Evolutionary conservation across 2,113 vertebrate genomes (phyloP), one percentile per base, ranked within the genome.

Genomic region (Erythrocercus mccallii): DNA sequence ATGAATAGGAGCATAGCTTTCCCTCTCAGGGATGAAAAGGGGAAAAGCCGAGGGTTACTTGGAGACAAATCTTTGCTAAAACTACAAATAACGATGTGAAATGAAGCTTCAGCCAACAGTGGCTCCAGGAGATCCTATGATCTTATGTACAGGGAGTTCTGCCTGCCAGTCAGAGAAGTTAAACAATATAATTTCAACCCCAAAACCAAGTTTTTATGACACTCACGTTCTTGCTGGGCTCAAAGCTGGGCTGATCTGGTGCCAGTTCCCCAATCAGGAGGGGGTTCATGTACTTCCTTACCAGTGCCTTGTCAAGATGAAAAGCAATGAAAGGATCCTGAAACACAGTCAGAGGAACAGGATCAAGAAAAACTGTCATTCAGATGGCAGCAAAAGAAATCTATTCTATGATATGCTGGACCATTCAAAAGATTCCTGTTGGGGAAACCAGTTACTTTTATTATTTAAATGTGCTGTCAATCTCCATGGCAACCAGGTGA

Each of bases 251-350:
- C 35, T 98, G 97, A 72, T 98, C 98, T 1, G 98, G 98, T 66
- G 98, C 97, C 91, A 99, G 97, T 19, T 99, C 98, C 37, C 98
- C 98, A 57, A 99, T 98, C 71, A 98, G 89, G 19, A 99, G 98
- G 0, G 98, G 93, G 10, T 38, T 96, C 98, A 99, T 97, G 66
- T 98, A 97, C 81, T 98, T 98, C 33, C 92, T 96, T 23, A 99
- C 98, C 22, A 98, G 87, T 15, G 89, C n/a, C 71, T 98, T 97
- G 94, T 98, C 95, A 48, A 98, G 97, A 83, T 99, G 98, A 86
- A 99, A 98, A 0, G 98, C 98, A 66, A 81, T 54, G 88, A 98
- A 99, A 19, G 98, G 98, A 94, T 99, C 98, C 98, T 99, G 90
- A 54, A 92, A 90, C 3, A 19, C 19, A 28, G 20, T 38, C 2